Evolutionary conservation across 2,797 vertebrate genomes (phyloP).

Genomic region (Anguilla pacifica): DNA sequence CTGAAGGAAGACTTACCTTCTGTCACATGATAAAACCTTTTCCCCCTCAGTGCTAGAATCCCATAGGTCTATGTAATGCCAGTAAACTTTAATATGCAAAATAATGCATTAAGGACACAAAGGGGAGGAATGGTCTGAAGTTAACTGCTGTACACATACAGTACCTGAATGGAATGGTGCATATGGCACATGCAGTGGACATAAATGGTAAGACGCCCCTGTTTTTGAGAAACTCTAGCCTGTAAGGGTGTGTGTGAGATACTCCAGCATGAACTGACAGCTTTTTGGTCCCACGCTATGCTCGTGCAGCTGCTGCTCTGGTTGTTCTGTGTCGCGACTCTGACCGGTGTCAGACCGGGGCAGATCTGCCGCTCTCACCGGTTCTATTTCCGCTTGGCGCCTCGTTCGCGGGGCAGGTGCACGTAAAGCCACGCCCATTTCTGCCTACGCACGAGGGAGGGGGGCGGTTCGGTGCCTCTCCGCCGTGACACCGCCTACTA

Average conservation of each 20-base stretch:
- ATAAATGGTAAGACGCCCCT: neutral
- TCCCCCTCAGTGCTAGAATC: slow-evolving; percentile 16
- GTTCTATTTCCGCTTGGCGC: neutral
- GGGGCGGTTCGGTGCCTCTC: neutral
- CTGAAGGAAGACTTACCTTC: slow-evolving; percentile 30
- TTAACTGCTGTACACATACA: neutral
- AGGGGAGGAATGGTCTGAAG: neutral
- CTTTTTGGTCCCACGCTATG: neutral
- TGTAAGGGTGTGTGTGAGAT: neutral
- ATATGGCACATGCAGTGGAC: neutral
- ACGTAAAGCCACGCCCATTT: neutral
- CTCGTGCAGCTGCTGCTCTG: neutral
- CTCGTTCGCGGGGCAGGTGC: neutral
- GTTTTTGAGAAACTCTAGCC: neutral
- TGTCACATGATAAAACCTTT: slow-evolving; percentile 19
- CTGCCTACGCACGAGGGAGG: neutral
- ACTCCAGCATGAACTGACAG: neutral
- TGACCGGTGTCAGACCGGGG: neutral
- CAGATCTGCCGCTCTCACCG: neutral
- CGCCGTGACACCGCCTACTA: neutral
- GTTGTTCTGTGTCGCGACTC: neutral
- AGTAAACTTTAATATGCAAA: neutral
- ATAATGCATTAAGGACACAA: neutral
- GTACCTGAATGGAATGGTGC: neutral
- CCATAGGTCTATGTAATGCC: slow-evolving; percentile 6